phyloP scores from a whole-genome alignment of 2,797 vertebrate species.

The Sebastes vulpes region DNA sequence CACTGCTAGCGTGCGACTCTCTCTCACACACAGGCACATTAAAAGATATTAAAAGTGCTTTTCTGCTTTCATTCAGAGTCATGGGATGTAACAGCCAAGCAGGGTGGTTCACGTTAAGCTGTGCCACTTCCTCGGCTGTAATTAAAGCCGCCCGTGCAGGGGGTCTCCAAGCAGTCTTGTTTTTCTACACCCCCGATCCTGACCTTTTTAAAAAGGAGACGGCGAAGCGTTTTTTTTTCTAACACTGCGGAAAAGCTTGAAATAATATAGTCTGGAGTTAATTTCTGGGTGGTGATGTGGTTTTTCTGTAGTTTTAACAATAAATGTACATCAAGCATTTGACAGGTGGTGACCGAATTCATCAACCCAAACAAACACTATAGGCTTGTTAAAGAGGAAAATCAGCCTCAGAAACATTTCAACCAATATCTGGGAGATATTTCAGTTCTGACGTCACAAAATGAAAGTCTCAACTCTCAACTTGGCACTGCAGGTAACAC shows the following conservation, averaged over 20 bases:
- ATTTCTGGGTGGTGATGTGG: conserved; percentile 22
- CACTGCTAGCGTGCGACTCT: conserved; percentile 62
- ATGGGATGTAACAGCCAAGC: conserved; percentile 69
- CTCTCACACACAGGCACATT: conserved; percentile 69
- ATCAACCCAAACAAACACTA: neutral
- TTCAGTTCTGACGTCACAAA: neutral
- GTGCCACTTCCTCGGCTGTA: conserved; percentile 70
- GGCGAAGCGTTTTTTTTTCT: neutral
- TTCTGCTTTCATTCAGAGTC: conserved; percentile 79
- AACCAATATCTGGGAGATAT: neutral
- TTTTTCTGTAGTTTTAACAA: neutral
- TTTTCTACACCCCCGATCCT: conserved; percentile 55
- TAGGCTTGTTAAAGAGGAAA: neutral
- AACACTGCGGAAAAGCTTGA: conserved; percentile 7
- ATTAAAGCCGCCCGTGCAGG: conserved; percentile 69
- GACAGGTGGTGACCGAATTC: neutral
- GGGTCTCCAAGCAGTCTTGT: conserved; percentile 60
- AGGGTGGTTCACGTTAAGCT: conserved; percentile 70
- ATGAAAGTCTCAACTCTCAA: neutral
- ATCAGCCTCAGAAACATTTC: neutral
- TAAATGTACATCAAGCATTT: neutral
- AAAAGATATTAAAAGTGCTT: conserved; percentile 77
- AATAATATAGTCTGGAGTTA: neutral
- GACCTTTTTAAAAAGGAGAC: conserved; percentile 64
- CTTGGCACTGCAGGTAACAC: neutral